Evolutionary conservation across 2,113 vertebrate genomes (phyloP).

Genomic region (Cairina moschata): DNA sequence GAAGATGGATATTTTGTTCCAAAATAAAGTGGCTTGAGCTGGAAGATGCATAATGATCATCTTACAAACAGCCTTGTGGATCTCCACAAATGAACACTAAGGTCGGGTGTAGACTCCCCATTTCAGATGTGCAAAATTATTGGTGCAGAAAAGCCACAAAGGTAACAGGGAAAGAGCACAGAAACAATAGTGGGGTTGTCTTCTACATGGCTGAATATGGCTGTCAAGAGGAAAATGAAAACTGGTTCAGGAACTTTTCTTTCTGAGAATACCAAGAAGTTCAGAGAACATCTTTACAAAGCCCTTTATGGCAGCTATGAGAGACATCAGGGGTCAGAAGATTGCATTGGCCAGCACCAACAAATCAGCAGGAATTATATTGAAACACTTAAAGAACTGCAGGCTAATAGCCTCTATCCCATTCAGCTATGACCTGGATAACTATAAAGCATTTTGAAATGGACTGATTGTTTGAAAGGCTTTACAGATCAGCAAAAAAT

Average conservation of each 20-base stretch:
- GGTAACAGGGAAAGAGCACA: not conserved
- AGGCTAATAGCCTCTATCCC: not conserved
- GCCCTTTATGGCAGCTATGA: conserved; percentile 4
- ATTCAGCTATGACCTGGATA: not conserved
- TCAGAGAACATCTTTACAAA: not conserved
- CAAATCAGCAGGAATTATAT: not conserved
- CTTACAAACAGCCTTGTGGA: not conserved
- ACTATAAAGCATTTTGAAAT: not conserved
- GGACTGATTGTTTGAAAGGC: not conserved
- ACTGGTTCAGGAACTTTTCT: not conserved
- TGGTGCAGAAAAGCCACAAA: not conserved
- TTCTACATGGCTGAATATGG: not conserved
- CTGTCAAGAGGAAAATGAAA: not conserved
- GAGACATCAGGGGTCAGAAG: not conserved
- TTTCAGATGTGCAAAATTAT: not conserved
- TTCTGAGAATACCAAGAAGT: not conserved
- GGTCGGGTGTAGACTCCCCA: not conserved
- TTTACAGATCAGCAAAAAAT: not conserved
- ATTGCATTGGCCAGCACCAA: not conserved
- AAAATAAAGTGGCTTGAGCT: not conserved
- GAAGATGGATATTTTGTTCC: not conserved
- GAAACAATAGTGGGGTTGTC: not conserved
- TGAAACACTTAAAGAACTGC: not conserved
- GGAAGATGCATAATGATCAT: not conserved
- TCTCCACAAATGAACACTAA: not conserved